Evolutionary conservation across 2,888 invertebrate genomes (phyloP).

Genomic region (Scotopteryx bipunctaria): DNA sequence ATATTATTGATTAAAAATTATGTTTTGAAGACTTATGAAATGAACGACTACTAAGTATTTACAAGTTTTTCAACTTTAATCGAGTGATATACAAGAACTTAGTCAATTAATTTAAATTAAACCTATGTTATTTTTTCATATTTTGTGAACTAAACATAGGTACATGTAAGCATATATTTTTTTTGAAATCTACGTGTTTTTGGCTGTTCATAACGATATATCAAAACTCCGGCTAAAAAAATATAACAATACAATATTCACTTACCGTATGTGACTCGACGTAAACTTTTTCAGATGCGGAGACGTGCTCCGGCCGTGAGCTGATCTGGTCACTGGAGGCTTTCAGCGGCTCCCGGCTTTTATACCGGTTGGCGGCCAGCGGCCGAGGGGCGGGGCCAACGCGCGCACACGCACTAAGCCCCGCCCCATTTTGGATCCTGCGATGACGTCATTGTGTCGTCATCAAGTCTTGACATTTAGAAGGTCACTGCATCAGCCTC

Average conservation of each 20-base stretch:
- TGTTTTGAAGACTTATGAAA: no score
- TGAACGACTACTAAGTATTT: no score
- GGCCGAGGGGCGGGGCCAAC: conserved; percentile 58
- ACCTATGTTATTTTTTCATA: no score
- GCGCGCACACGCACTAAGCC: conserved; percentile 50
- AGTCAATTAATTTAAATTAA: no score
- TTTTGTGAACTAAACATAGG: no score
- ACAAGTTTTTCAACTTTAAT: no score
- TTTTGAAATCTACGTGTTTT: background rate
- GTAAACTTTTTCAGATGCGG: conserved; percentile 61
- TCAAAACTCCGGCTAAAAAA: background rate
- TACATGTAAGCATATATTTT: no score
- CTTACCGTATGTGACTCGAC: conserved; percentile 68
- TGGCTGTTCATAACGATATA: background rate
- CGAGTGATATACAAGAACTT: no score
- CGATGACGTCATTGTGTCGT: conserved; percentile 57
- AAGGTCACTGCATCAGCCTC: conserved; percentile 10
- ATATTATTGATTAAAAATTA: no score
- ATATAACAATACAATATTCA: conserved; percentile 31
- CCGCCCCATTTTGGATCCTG: conserved; percentile 68
- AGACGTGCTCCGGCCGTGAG: conserved; percentile 40
- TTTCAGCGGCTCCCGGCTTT: conserved; percentile 52
- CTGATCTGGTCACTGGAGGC: conserved; percentile 48
- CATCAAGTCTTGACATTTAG: conserved; percentile 24
- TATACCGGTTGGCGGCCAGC: conserved; percentile 55